Base-by-base conservation (phyloP, 2,113 vertebrate species). In the Pipra filicauda region DNA sequence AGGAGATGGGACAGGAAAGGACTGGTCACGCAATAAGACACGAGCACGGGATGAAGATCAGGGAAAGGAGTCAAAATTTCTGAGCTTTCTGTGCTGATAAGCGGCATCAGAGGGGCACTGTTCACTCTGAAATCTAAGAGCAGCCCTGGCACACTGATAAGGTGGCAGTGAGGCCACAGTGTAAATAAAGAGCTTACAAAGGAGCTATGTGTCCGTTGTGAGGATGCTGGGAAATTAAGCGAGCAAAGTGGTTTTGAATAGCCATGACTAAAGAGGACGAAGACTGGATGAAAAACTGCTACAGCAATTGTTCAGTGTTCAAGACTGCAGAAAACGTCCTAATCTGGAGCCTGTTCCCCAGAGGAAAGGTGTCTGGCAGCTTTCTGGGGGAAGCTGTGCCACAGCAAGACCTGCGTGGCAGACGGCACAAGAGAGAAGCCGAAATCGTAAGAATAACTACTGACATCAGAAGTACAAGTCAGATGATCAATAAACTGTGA, bases 401-500 rank as follows among this genome's bases (percentile, higher is more conserved):
- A 69, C 1, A 5, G 48, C 44, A 28, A 89, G 78, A 24, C 44
- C 18, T 26, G 46, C 0, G 0, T 1, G 5, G 64, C 89, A 84
- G 35, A 64, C 17, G 0, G 61, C 24, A 37, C 52, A 44, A 86
- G 61, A 0, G 3, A 66, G 43, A 69, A 71, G 67, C 46, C n/a
- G 48, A 74, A 70, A 90, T 46, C 73, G 83, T 51, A 93, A 88
- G 59, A 94, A n/a, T 79, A 93, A 90, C 39, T n/a, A 39, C 41
- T 93, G 82, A 74, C 55, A 90, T 77, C 75, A 86, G 64, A 84
- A 77, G 44, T 49, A 69, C 37, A 72, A 87, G 75, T 51, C 90
- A 80, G 88, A 85, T 79, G 82, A 91, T 80, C 85, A 88, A 94
- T 91, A 91, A 84, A 39, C 82, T 90, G 79, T 57, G 67, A 93